Conservation (phyloP, 2,888 invertebrate species). For the Halictus ligatus region DNA sequence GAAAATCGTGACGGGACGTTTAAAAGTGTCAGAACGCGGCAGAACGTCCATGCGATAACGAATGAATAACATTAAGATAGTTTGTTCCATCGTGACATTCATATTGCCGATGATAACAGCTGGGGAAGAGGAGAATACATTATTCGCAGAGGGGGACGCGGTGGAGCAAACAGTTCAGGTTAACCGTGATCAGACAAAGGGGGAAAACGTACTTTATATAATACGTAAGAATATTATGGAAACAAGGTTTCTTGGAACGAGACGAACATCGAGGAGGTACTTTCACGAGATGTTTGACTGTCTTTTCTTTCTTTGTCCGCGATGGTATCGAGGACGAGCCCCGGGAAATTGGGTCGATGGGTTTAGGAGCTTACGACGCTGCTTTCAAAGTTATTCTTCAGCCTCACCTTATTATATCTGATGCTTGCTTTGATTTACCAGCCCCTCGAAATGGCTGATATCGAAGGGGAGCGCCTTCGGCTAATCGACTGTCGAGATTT, state of each 20-base stretch:
- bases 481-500: neutral
- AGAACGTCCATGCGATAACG: constrained; percentile 40
- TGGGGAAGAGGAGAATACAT: neutral
- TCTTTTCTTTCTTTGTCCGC: neutral
- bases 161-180: constrained; percentile 20
- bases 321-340: neutral
- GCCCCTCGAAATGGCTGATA: neutral
- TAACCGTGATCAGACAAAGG: constrained; percentile 43
- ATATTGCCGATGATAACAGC: constrained; percentile 44
- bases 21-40: constrained; percentile 19
- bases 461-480: neutral
- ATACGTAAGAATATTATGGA: constrained; percentile 49
- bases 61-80: constrained; percentile 55
- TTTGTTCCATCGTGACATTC: constrained; percentile 40
- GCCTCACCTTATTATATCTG: neutral
- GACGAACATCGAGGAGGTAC: constrained; percentile 16
- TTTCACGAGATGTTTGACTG: constrained; percentile 1
- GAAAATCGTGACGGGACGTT: constrained; percentile 6
- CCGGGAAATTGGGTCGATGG: constrained; percentile 1
- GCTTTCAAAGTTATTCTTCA: neutral
- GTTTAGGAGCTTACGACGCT: neutral
- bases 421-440: neutral
- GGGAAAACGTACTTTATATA: constrained; percentile 27
- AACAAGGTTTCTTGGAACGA: constrained; percentile 15
- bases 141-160: neutral